Evolutionary conservation across 2,113 vertebrate genomes (phyloP), one percentile per base, ranked within the genome.

Genomic region (Neopipo cinnamomea): DNA sequence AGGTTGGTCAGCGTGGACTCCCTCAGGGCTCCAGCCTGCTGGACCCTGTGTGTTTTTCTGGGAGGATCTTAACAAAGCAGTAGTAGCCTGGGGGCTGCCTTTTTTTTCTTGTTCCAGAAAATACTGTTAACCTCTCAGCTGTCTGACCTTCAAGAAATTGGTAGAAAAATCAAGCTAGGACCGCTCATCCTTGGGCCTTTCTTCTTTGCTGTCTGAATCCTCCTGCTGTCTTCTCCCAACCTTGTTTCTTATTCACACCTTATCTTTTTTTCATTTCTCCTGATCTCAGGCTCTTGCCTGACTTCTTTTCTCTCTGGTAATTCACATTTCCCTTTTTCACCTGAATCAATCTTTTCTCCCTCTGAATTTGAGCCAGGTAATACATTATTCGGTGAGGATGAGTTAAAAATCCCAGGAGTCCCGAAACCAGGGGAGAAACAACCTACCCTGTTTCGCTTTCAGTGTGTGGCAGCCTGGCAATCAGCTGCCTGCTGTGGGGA

Each of bases 141-240:
- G 16, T n/a, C 47, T 93, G 85, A 89, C 66, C 42, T 95, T 91
- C 58, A 82, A 68, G 50, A 79, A 68, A 75, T 35, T 27, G 33
- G 30, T 87, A 92, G 63, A 55, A 93, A 90, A 75, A 65, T 66
- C 27, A 49, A 31, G 22, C 56, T 79, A 2, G 25, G 31, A 19
- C 66, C 75, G 37, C 27, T 75, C 4, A 6, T 93, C 81, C 19
- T 65, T 42, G 41, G 22, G 62, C 4, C 52, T 66, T 93, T 94
- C 66, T 52, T 93, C 70, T 88, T 93, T 89, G 35, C 58, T 71
- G 22, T 61, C 47, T 82, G 74, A 91, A 67, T 93, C 72, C 50
- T 42, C 27, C 31, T 74, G 17, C 50, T 81, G 8, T 62, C 37
- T 74, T 86, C 12, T 63, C 55, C 37, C 35, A 85, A 1, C 25